Evolutionary conservation across 2,888 invertebrate species (phyloP), one percentile per base, ranked within the genome.

Genomic region (Polydrusus tereticollis): DNA sequence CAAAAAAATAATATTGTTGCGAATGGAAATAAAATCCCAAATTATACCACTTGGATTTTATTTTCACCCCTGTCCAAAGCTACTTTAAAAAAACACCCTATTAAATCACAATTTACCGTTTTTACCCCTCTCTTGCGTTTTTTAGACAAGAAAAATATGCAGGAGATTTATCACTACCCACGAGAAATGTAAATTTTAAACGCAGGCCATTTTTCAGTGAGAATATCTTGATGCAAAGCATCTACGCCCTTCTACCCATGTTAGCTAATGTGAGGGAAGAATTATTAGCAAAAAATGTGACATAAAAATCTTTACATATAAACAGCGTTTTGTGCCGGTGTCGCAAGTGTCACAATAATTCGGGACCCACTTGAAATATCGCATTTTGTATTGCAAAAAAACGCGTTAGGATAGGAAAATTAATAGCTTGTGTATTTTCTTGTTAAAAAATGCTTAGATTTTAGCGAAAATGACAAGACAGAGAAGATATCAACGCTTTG

Each of bases 141-240:
- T 68, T 68, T 41, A 52, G 62, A 63, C 72, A 63, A 62, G 72
- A 67, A 60, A 62, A 72, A 72, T 72, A 72, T 72, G 66, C 50
- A 33, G 20, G 8, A 52, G 62, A 72, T 72, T 72, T 72, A 72
- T 72, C 72, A 72, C 66, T 20, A 59, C 62, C 60, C 45, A 43
- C 23, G 62, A 41, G 57, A 60, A 72, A 72, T 72, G 72, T 72
- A 72, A 66, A 66, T 66, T 72, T 67, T 67, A 72, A 72, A 72
- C 72, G 72, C n/a, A 36, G 45, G 43, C 55, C 67, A 72, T 72
- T 72, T 72, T 72, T 72, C 67, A 67, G 62, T 50, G n/a, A 20
- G 14, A 69, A 72, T 72, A 72, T 72, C 69, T 63, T 63, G 69
- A 69, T 69, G 69, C 57, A 55, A 52, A 69, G 57, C 62, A 62